Percentiles rank a stretch among this genome's conserved stretches.
These are phyloP conservation scores for Mungos mungo DNA, from an alignment of 2,113 vertebrate species.

Conservation along the genomic window DNA sequence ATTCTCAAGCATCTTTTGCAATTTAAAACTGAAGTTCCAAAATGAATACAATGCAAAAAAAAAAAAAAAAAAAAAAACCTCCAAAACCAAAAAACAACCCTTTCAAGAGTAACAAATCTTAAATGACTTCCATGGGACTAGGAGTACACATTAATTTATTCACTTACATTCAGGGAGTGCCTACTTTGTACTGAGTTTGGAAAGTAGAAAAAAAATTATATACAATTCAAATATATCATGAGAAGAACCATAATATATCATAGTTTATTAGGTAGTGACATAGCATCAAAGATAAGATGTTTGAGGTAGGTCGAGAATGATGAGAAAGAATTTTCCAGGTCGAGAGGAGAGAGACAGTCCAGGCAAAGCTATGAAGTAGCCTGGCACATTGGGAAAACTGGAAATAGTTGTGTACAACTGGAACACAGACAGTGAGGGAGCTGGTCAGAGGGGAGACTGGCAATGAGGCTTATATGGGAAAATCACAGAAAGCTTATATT, in stretches of 20 bases:
- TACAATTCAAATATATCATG: background rate
- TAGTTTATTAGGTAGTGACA: background rate
- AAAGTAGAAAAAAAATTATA: constrained; percentile 26
- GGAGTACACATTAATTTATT: background rate
- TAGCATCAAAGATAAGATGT: background rate
- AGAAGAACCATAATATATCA: background rate
- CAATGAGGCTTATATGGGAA: background rate
- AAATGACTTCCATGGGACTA: background rate
- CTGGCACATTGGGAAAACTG: background rate
- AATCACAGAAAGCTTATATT: background rate
- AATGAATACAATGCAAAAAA: background rate
- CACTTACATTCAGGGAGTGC: background rate
- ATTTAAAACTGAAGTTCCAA: background rate
- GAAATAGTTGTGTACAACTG: background rate
- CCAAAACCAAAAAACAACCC: background rate
- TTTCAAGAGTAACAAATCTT: background rate
- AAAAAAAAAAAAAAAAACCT: too few species aligned
- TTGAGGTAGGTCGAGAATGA: background rate
- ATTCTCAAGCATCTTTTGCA: background rate
- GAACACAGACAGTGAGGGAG: background rate
- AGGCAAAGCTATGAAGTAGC: background rate
- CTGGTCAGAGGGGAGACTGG: background rate
- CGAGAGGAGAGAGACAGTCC: background rate
- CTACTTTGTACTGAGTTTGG: background rate
- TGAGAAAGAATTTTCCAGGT: background rate